Evolutionary conservation across 2,797 vertebrate genomes (phyloP).

Genomic region (Semaprochilodus insignis): DNA sequence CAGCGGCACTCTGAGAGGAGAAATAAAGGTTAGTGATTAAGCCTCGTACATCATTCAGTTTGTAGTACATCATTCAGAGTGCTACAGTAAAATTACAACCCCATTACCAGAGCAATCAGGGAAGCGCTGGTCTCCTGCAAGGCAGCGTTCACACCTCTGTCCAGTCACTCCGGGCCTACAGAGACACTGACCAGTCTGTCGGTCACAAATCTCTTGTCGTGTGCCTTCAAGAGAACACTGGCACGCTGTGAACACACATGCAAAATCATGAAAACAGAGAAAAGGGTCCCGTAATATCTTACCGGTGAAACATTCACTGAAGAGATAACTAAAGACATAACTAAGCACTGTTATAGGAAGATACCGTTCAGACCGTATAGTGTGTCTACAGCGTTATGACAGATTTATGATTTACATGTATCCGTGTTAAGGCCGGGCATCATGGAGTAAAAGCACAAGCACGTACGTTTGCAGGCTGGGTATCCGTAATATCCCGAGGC

Average conservation of each 20-base stretch:
- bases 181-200: slow-evolving; percentile 79
- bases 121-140: slow-evolving; percentile 74
- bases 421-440: too few relatives aligned
- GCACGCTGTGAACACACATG: slow-evolving; percentile 74
- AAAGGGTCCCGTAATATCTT: too few relatives aligned
- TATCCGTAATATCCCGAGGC: slow-evolving; percentile 78
- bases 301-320: too few relatives aligned
- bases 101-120: slow-evolving; percentile 75
- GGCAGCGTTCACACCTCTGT: slow-evolving; percentile 81
- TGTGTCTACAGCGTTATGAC: too few relatives aligned
- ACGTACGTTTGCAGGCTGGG: slow-evolving; percentile 77
- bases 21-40: too few relatives aligned
- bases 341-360: too few relatives aligned
- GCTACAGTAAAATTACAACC: background rate
- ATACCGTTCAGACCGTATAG: too few relatives aligned
- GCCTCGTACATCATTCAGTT: too few relatives aligned
- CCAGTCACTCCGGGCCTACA: slow-evolving; percentile 81
- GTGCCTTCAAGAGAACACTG: slow-evolving; percentile 82
- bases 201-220: slow-evolving; percentile 75
- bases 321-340: too few relatives aligned
- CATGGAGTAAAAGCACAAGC: background rate
- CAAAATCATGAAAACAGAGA: too few relatives aligned
- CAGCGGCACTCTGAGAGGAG: slow-evolving; percentile 74
- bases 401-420: too few relatives aligned
- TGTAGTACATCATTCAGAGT: too few relatives aligned